phyloP scores from a whole-genome alignment of 35 echinoderm and acorn worm species.

The Lytechinus pictus region DNA sequence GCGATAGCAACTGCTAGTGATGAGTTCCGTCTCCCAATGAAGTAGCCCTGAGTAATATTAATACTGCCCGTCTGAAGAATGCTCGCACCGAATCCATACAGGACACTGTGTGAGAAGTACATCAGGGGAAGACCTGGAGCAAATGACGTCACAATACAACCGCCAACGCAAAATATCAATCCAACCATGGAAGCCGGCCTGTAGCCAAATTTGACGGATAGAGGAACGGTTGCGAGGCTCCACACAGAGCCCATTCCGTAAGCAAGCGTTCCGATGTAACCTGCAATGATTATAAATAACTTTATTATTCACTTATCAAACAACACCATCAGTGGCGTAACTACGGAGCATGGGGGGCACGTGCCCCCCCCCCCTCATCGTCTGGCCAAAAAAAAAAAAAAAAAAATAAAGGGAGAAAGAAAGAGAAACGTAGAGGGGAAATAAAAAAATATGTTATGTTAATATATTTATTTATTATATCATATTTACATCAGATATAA shows the following conservation, averaged over 20 bases:
- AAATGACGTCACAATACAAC: neutral
- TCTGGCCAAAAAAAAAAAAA: too few relatives aligned
- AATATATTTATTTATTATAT: too few relatives aligned
- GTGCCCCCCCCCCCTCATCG: too few relatives aligned
- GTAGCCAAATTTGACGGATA: neutral
- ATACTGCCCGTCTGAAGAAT: neutral
- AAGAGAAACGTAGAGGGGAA: too few relatives aligned
- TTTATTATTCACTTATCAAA: too few relatives aligned
- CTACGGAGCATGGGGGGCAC: too few relatives aligned
- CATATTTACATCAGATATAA: too few relatives aligned
- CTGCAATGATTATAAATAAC: neutral
- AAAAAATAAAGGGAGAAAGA: too few relatives aligned
- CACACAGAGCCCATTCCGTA: neutral
- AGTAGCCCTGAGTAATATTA: neutral
- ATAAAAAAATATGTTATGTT: too few relatives aligned
- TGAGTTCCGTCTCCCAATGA: neutral
- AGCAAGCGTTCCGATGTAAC: neutral
- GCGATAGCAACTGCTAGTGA: neutral
- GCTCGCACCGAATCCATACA: neutral
- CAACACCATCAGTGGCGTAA: too few relatives aligned
- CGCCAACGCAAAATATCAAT: neutral
- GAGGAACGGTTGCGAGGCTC: neutral
- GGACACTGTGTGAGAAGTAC: neutral
- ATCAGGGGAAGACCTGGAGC: neutral
- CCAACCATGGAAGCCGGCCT: neutral